A percentile compares a stretch with the other conserved stretches of the same genome.
These are phyloP conservation scores for Tinea pellionella DNA, from an alignment of 2,888 invertebrate species.

Conservation along the genomic window DNA sequence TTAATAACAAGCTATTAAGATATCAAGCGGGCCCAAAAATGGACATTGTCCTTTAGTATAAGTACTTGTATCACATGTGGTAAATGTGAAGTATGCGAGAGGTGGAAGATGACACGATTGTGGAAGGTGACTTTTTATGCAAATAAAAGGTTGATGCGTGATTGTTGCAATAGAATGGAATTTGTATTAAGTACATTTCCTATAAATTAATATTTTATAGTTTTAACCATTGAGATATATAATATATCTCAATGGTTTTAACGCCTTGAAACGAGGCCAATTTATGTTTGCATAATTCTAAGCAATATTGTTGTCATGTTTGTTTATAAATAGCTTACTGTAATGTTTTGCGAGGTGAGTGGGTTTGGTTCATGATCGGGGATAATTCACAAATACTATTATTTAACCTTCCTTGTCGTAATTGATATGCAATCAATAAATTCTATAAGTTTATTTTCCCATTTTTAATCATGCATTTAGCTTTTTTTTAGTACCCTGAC, in stretches of 20 bases:
- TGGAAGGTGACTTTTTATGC: no score
- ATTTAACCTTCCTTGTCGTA: neutral
- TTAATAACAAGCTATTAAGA: no score
- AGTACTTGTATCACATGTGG: no score
- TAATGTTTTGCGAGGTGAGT: neutral
- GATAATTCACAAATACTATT: neutral
- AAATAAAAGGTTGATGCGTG: no score
- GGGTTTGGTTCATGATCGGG: neutral
- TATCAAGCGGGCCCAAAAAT: no score
- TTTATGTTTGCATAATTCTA: neutral
- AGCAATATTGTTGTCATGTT: neutral
- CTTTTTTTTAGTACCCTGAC: no score
- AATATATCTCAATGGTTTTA: neutral
- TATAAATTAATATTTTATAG: no score
- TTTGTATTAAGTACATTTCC: slow-evolving; percentile 1
- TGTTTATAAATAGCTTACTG: neutral
- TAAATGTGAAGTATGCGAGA: no score
- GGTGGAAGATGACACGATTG: no score
- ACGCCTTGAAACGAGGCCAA: neutral
- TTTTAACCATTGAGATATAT: no score
- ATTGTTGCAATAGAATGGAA: slow-evolving; percentile 7
- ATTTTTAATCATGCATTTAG: neutral
- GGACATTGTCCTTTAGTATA: no score
- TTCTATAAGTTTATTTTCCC: neutral
- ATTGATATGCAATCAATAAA: neutral